Conservation (phyloP, 1,140 invertebrate genomes). For the Drosophila bocki region DNA sequence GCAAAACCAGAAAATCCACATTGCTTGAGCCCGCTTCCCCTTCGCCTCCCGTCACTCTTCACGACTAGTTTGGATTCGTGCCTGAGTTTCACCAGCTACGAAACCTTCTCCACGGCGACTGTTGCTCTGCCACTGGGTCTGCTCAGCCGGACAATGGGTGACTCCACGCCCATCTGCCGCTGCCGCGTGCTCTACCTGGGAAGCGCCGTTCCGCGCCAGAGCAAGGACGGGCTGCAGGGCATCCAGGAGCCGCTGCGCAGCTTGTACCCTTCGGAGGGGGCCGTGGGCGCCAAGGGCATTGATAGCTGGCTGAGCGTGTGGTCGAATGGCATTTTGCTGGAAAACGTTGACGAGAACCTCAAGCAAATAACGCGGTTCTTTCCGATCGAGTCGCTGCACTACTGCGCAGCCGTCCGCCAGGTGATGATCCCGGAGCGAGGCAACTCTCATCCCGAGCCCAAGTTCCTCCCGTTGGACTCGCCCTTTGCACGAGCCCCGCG, state of each 20-base stretch:
- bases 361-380: constrained; percentile 98
- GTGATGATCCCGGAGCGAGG: constrained; percentile 88
- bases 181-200: constrained; percentile 99
- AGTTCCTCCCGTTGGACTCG: constrained; percentile 98
- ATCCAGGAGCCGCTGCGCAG: constrained; percentile 98
- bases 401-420: constrained; percentile 98
- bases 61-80: constrained; percentile 28
- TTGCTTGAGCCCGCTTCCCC: constrained; percentile 48
- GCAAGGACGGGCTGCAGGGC: constrained; percentile 98
- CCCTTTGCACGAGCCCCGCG: constrained; percentile 96
- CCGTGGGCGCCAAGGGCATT: constrained; percentile 95
- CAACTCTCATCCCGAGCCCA: constrained; percentile 87
- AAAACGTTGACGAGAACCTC: constrained; percentile 98
- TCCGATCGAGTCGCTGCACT: constrained; percentile 97
- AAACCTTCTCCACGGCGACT: constrained; percentile 1
- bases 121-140: constrained; percentile 10
- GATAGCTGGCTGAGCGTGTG: constrained; percentile 99
- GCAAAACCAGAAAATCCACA: constrained; percentile 84
- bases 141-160: constrained; percentile 72
- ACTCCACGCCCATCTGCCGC: constrained; percentile 96
- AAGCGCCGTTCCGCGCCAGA: constrained; percentile 98
- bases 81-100: constrained; percentile 27
- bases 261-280: constrained; percentile 93
- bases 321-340: constrained; percentile 97
- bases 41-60: neutral